These are phyloP conservation scores for Mareca strepera DNA, from an alignment of 2,797 vertebrate species.

Conservation along the genomic window DNA sequence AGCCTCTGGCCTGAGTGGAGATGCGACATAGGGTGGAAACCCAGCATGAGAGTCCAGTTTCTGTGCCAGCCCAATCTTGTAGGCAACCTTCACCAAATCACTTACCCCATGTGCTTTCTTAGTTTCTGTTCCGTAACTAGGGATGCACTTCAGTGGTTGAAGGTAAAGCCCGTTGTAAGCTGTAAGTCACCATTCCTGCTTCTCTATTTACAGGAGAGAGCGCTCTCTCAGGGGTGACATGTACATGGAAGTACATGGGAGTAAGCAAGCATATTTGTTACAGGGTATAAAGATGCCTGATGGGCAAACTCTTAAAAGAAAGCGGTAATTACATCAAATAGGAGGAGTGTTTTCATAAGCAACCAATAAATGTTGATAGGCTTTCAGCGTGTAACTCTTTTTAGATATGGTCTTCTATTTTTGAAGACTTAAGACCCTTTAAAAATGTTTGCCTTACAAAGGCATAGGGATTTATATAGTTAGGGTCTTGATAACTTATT, in stretches of 20 bases:
- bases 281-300: too few relatives aligned
- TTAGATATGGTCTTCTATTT: background rate
- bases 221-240: background rate
- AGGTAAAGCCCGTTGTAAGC: background rate
- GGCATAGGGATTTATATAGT: background rate
- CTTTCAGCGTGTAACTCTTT: background rate
- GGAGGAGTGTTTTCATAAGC: background rate
- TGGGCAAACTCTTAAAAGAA: background rate
- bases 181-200: fast-evolving
- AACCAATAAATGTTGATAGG: background rate
- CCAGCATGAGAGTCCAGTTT: fast-evolving
- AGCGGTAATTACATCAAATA: background rate
- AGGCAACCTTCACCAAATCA: fast-evolving
- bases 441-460: background rate
- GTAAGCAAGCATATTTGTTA: background rate
- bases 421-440: background rate
- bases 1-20: background rate
- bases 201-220: background rate
- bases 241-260: background rate
- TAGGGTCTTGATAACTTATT: background rate
- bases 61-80: background rate
- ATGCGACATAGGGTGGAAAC: fast-evolving
- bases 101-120: background rate
- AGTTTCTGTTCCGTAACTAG: background rate
- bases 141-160: background rate